Evolutionary conservation across 2,888 invertebrate species (phyloP), one percentile per base, ranked within the genome.

Genomic region (Agriopis marginaria): DNA sequence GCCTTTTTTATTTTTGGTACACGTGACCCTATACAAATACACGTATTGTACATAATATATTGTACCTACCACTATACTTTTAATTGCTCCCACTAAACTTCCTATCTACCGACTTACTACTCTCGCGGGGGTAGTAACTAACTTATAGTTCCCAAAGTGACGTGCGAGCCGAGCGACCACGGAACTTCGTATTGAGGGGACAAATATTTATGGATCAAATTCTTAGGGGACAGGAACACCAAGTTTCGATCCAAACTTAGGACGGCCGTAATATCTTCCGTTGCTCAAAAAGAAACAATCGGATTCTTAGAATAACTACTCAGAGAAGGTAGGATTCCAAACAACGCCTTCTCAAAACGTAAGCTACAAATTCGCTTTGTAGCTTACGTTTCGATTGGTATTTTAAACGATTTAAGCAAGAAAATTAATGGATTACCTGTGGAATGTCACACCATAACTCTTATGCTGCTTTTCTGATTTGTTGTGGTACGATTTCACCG

Each of bases 11-110:
- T 23, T 23, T 23, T 23, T 23, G 17, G 17, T 23, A 23, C 17
- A 23, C 17, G 17, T 23, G 17, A 23, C 17, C 17, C 0, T 23
- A 23, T 23, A 23, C 17, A 23, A 23, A 23, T 23, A 23, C 17
- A 23, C 17, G 17, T 11, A 40, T n/a, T n/a, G 23, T n/a, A 39
- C 23, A 32, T 23, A n/a, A n/a, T 6, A 12, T 23, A 12, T 47
- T 23, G 49, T 49, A n/a, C 14, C 49, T 42, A 40, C 11, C 23
- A n/a, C 17, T 23, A 53, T 54, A 75, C 75, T 75, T 78, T 73
- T 80, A 79, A 80, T 78, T 78, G 77, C 68, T 71, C 54, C 64
- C 68, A 75, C 76, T 75, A 73, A 73, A 73, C 58, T 73, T 77
- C 12, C 42, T 47, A 63, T 61, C 72, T 71, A 70, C 58, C 66